Conservation (phyloP, 2,888 invertebrate species). For the Dascillus cervinus region DNA sequence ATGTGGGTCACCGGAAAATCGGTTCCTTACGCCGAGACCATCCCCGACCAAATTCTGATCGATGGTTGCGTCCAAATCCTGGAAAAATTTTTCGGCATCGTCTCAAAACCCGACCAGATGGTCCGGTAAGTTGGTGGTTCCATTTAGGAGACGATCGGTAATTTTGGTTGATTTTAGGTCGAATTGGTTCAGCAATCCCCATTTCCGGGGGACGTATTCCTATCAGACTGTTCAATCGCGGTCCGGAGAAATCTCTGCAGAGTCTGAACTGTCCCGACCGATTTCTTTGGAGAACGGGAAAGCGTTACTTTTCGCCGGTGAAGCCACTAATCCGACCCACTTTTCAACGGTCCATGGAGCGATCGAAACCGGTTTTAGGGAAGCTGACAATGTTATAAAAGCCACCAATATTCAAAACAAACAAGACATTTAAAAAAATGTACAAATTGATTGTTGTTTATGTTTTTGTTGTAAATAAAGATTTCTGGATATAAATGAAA, state of each 20-base stretch:
- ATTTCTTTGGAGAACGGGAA: constrained; percentile 5
- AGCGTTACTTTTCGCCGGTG: constrained; percentile 45
- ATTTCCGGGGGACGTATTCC: constrained; percentile 41
- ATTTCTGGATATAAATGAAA: too few species aligned
- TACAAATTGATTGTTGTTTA: too few species aligned
- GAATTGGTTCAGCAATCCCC: constrained; percentile 57
- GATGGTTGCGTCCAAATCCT: constrained; percentile 45
- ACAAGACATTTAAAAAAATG: too few species aligned
- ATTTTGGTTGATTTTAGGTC: not conserved
- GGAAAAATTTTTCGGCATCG: constrained; percentile 45
- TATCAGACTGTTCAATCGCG: constrained; percentile 16
- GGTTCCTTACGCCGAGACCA: constrained; percentile 54
- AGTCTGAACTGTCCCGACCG: constrained; percentile 11
- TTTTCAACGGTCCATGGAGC: constrained; percentile 45
- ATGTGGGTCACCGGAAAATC: constrained; percentile 59
- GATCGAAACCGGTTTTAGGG: constrained; percentile 39
- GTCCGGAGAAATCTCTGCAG: constrained; percentile 4
- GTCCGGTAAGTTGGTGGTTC: constrained; percentile 23
- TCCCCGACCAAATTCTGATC: constrained; percentile 46
- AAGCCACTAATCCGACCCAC: constrained; percentile 40
- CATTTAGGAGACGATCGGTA: not conserved
- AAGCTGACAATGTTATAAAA: constrained; percentile 36
- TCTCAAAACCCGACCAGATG: constrained; percentile 41
- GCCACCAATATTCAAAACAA: too few species aligned
- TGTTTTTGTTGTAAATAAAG: too few species aligned